Percentiles rank a stretch among this genome's conserved stretches.
These are phyloP conservation scores for Lithophane socia DNA, from an alignment of 2,888 invertebrate species.

Conservation along the genomic window DNA sequence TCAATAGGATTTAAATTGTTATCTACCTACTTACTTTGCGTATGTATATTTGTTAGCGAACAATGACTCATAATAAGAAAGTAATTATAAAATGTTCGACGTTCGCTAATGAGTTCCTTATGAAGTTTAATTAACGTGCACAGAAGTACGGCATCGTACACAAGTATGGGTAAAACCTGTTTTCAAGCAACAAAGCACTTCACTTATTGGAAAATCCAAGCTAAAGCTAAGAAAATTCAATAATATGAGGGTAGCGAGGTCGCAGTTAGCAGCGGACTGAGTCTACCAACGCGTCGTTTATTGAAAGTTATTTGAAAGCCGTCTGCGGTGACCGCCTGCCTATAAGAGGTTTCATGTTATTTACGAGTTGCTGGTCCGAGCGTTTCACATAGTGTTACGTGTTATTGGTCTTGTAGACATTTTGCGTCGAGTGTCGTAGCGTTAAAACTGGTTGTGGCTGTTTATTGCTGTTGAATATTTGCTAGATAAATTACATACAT, in stretches of 20 bases:
- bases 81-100: slow-evolving; percentile 30
- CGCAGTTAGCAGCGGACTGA: slow-evolving; percentile 65
- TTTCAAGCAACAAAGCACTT: slow-evolving; percentile 73
- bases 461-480: slow-evolving; percentile 20
- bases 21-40: slow-evolving; percentile 4
- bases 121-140: slow-evolving; percentile 56
- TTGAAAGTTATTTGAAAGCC: slow-evolving; percentile 80
- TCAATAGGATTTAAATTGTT: slow-evolving; percentile 48
- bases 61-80: slow-evolving; percentile 5
- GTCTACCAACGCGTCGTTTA: slow-evolving; percentile 72
- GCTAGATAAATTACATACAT: not conserved
- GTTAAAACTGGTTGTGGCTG: slow-evolving; percentile 14
- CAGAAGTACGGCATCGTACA: slow-evolving; percentile 44
- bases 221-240: slow-evolving; percentile 78
- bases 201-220: slow-evolving; percentile 78
- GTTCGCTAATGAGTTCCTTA: slow-evolving; percentile 43
- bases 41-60: slow-evolving; percentile 12
- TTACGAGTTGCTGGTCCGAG: slow-evolving; percentile 67
- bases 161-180: slow-evolving; percentile 39
- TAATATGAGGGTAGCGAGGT: slow-evolving; percentile 72
- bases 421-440: slow-evolving; percentile 20
- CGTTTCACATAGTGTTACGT: slow-evolving; percentile 61
- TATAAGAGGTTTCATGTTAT: slow-evolving; percentile 71
- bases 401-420: slow-evolving; percentile 47
- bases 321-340: slow-evolving; percentile 74